Evolutionary conservation across 2,888 invertebrate species (phyloP).

Genomic region (Apamea crenata): DNA sequence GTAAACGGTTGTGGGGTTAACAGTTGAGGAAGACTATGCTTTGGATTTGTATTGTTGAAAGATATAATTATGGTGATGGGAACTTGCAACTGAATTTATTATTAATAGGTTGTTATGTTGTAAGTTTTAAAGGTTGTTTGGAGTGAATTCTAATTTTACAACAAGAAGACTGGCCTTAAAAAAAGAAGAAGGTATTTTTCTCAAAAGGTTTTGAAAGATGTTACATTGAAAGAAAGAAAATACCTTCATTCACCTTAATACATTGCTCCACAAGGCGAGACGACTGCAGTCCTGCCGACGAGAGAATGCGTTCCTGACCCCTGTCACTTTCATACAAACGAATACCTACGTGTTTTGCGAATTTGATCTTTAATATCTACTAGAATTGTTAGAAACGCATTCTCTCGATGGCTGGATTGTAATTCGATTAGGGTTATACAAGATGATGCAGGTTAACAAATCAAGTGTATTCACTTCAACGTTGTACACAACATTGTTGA

Average conservation of each 20-base stretch:
- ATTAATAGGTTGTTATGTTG: not conserved
- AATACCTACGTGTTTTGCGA: not conserved
- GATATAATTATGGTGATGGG: not conserved
- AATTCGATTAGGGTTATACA: no score
- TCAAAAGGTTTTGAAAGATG: not conserved
- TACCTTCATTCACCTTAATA: no score
- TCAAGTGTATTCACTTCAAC: not conserved
- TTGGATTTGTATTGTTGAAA: slow-evolving; percentile 32
- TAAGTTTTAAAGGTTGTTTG: not conserved
- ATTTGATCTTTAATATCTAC: not conserved
- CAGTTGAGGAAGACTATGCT: slow-evolving; percentile 67
- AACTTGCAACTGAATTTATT: slow-evolving; percentile 21
- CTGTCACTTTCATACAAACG: not conserved
- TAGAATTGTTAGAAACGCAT: not conserved
- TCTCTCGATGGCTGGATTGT: not conserved
- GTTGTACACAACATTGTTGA: not conserved
- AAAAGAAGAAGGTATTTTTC: no score
- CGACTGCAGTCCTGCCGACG: not conserved
- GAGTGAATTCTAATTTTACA: not conserved
- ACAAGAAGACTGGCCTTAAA: not conserved
- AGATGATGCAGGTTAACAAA: not conserved
- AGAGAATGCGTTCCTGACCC: not conserved
- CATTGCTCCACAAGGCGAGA: not conserved
- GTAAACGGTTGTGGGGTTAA: slow-evolving; percentile 32
- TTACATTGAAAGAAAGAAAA: no score